Evolutionary conservation across 2,113 vertebrate species (phyloP), one percentile per base, ranked within the genome.

Genomic region (Grammomys dolichurus): DNA sequence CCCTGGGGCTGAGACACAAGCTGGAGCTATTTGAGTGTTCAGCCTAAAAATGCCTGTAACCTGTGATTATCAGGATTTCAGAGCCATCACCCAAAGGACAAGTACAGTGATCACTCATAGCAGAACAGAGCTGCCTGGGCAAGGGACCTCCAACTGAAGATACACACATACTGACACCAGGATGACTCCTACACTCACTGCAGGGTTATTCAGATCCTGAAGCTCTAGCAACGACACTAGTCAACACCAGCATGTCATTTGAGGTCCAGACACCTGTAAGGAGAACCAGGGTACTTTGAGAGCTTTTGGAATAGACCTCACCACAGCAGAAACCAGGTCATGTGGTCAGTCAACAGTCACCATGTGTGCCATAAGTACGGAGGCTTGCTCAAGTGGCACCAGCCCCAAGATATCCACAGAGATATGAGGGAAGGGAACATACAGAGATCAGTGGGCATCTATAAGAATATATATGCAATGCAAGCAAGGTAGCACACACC

Each of bases 401-500:
- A 40, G 10, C 56, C 82, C 46, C 2, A 28, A 14, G 46, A 31
- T 31, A 70, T 5, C 70, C 51, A 70, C 6, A 72, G 12, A 63
- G 26, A 56, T 54, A 31, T 31, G 36, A 69, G 31, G 43, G 22
- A 24, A 36, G 0, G 48, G 7, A 46, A 17, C 51, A 28, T 31
- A 7, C 31, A 2, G 31, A 0, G 54, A 24, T 40, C 12, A 11
- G 26, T 6, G 2, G 0, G 11, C 7, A 20, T 19, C 54, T 11
- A 1, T 4, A 56, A 40, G 70, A 88, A 51, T 5, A 56, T 31
- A 81, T 0, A 0, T 0, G 0, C 3, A 43, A 77, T 11, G 36
- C 6, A 58, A 19, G n/a, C 7, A 73, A 73, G n/a, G 72, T 43
- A 9, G n/a, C 26, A n/a, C 22, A 60, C 5, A 26, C 24, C 81